Conservation (phyloP, 2,888 invertebrate genomes). For the Resseliella maxima region DNA sequence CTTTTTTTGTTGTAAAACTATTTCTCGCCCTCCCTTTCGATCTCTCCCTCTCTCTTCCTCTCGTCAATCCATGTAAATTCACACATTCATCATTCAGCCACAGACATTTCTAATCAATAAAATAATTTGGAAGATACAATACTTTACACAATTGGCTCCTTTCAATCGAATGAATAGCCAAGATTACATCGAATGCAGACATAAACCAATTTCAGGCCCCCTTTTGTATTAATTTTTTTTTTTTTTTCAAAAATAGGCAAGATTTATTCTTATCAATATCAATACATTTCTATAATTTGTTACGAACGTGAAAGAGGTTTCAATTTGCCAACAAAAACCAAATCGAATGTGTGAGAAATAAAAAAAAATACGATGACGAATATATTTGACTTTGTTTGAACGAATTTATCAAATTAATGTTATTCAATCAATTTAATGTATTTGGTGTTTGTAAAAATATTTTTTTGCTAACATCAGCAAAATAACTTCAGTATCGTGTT, state of each 20-base stretch:
- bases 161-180: constrained; percentile 15
- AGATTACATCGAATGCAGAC: constrained; percentile 13
- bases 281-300: constrained; percentile 30
- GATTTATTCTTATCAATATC: constrained; percentile 35
- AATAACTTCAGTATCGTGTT: not conserved
- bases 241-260: not conserved
- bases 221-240: not conserved
- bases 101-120: constrained; percentile 42
- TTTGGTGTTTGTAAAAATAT: not conserved
- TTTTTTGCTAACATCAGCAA: not conserved
- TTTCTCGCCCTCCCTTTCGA: too few species aligned
- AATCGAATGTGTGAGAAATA: not conserved
- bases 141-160: constrained; percentile 14
- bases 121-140: not conserved
- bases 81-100: not conserved
- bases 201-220: not conserved
- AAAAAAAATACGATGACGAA: not conserved
- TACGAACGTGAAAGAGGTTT: not conserved
- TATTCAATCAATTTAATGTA: constrained; percentile 43
- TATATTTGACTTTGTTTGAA: not conserved
- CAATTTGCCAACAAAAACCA: not conserved
- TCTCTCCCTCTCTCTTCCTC: not conserved
- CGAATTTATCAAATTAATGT: constrained; percentile 36
- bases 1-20: not conserved
- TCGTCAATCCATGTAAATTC: not conserved